Base-by-base conservation (phyloP, 2,113 vertebrate species). In the Onychostoma macrolepis region DNA sequence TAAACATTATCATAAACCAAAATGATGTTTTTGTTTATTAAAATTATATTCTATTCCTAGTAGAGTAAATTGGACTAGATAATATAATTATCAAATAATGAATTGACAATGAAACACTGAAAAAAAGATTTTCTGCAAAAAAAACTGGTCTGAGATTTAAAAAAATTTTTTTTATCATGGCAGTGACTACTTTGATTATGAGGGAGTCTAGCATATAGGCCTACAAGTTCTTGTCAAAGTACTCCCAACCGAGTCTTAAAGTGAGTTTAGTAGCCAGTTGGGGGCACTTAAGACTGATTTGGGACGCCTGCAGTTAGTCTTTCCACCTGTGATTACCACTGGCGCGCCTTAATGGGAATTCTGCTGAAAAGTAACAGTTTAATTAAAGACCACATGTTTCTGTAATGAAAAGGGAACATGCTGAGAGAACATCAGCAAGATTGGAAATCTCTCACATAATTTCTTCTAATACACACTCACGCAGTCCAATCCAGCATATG, bases 241-340 rank as follows among this genome's bases (percentile, higher is more conserved):
- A 28, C 26, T 28, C 56, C 28, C 43, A 48, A 21, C 5, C 43
- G 28, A 19, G 43, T 83, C 43, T 50, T 83, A 15, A 83, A 83
- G 63, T 71, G 63, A 83, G 65, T 71, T 80, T 83, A 83, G 43
- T 19, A 71, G 43, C 21, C 81, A 36, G 81, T 83, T 67, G 81
- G 81, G 61, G 41, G 81, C 65, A 48, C 28, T 83, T 83, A 83
- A 71, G 26, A 33, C 28, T 83, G 43, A 83, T 83, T 83, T 83
- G 81, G 28, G 10, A 50, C 2, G 4, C 81, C 65, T n/a, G 81
- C 45, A 50, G 63, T 53, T 71, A 33, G 26, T 83, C 63, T 83
- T 71, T 33, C 79, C 58, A 19, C 63, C 83, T 85, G 28, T 85
- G 78, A 88, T 88, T 88, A 72, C 50, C 33, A 80, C 45, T 43